Evolutionary conservation across 2,888 invertebrate genomes (phyloP).

Genomic region (Eupithecia exiguata): DNA sequence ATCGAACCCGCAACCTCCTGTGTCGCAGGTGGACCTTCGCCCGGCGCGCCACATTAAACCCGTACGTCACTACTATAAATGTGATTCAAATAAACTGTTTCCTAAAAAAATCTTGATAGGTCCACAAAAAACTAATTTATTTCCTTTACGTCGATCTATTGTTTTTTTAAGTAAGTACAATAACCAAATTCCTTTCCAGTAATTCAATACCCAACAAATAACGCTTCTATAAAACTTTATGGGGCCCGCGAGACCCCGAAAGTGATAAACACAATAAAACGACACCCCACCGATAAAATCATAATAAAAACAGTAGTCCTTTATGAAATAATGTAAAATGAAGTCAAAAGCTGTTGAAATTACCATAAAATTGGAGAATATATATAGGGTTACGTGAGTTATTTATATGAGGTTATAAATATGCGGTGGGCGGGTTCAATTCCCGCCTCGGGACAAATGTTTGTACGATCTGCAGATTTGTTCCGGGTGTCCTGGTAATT

Average conservation of each 20-base stretch:
- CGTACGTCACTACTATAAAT: too few species aligned
- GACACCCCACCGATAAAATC: slow-evolving; percentile 25
- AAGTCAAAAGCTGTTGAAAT: slow-evolving; percentile 10
- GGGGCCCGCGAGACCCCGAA: background rate
- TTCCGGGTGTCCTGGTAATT: too few species aligned
- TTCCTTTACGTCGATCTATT: background rate
- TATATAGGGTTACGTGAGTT: slow-evolving; percentile 11
- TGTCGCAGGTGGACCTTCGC: too few species aligned
- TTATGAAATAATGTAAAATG: background rate
- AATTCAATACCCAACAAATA: slow-evolving; percentile 12
- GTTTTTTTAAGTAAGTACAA: background rate
- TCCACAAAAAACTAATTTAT: background rate
- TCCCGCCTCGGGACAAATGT: too few species aligned
- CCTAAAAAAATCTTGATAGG: background rate
- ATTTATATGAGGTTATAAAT: background rate
- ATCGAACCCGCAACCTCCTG: too few species aligned
- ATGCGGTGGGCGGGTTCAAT: too few species aligned
- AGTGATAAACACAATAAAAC: slow-evolving; percentile 24
- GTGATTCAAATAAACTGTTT: too few species aligned
- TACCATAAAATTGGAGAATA: slow-evolving; percentile 22
- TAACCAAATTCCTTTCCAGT: background rate
- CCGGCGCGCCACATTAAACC: too few species aligned
- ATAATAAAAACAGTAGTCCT: slow-evolving; percentile 33
- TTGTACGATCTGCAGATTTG: too few species aligned
- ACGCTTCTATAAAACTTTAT: slow-evolving; percentile 24